Evolutionary conservation across 2,888 invertebrate species (phyloP).

Genomic region (Hyposoter dolosus): DNA sequence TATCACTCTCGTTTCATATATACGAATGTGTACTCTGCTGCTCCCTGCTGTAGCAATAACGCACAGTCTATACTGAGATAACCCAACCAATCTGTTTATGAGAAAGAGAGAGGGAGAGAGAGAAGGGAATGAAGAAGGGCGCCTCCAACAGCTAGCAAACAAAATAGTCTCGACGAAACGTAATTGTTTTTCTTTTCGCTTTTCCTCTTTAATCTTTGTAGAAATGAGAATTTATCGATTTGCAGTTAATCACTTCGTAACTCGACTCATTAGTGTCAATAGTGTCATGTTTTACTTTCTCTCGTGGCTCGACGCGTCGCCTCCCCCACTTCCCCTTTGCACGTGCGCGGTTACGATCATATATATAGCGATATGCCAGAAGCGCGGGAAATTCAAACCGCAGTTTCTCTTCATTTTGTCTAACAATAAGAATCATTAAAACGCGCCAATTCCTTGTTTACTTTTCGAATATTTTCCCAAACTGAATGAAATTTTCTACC

Average conservation of each 20-base stretch:
- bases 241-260: slow-evolving; percentile 17
- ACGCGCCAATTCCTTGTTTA: no score
- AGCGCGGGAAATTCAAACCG: background rate
- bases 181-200: background rate
- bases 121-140: slow-evolving; percentile 11
- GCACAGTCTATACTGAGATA: slow-evolving; percentile 60
- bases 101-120: slow-evolving; percentile 5
- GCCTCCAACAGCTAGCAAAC: background rate
- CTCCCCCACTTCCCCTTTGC: background rate
- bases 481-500: no score
- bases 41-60: slow-evolving; percentile 28
- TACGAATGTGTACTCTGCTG: slow-evolving; percentile 12
- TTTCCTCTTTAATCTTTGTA: background rate
- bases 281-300: background rate
- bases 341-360: background rate
- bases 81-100: slow-evolving; percentile 26
- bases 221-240: slow-evolving; percentile 26
- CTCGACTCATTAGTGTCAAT: background rate
- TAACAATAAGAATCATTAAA: no score
- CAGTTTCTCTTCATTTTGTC: background rate
- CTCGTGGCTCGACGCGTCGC: background rate
- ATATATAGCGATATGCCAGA: background rate
- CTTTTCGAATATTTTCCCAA: no score
- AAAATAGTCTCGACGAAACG: slow-evolving; percentile 7
- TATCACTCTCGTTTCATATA: slow-evolving; percentile 44